Percentiles rank a stretch among this genome's conserved stretches.
These are phyloP conservation scores for Phymanthus crucifer DNA, from an alignment of 92 coral and sea anemone genomes.

Conservation along the genomic window DNA sequence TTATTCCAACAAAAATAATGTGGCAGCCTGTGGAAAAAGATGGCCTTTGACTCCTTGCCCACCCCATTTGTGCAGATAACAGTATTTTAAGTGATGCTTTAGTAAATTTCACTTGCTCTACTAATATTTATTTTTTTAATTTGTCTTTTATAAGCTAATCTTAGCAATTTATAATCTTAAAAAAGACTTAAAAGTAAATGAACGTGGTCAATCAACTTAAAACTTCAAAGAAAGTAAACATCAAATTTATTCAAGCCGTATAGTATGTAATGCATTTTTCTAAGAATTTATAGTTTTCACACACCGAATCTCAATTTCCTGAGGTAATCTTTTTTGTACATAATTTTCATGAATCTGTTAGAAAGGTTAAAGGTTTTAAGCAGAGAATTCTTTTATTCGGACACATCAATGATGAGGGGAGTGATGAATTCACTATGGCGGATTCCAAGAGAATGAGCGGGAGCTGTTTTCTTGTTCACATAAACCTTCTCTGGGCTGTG, in stretches of 20 bases:
- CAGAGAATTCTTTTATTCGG: constrained; percentile 46
- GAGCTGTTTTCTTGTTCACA: constrained; percentile 67
- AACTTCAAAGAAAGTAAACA: neutral
- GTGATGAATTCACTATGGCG: constrained; percentile 93
- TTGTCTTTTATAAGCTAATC: no score
- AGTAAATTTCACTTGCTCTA: no score
- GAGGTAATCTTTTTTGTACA: constrained; percentile 13
- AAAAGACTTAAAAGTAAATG: no score
- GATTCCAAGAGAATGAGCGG: constrained; percentile 88
- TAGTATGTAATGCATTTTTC: neutral
- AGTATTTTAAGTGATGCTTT: no score
- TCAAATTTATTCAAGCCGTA: neutral
- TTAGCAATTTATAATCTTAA: no score
- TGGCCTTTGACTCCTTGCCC: no score
- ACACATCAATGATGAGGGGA: constrained; percentile 90
- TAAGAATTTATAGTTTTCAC: neutral
- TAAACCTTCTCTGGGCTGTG: constrained; percentile 98
- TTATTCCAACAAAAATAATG: neutral
- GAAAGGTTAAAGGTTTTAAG: neutral
- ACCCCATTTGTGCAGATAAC: no score
- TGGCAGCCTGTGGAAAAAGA: no score
- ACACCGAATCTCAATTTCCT: neutral
- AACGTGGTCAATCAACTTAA: no score
- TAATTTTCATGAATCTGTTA: neutral
- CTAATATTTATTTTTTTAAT: no score